Percentiles rank a stretch among this genome's conserved stretches.
phyloP scores from a whole-genome alignment of 2,888 invertebrate species.

The Eremobia ochroleuca region DNA sequence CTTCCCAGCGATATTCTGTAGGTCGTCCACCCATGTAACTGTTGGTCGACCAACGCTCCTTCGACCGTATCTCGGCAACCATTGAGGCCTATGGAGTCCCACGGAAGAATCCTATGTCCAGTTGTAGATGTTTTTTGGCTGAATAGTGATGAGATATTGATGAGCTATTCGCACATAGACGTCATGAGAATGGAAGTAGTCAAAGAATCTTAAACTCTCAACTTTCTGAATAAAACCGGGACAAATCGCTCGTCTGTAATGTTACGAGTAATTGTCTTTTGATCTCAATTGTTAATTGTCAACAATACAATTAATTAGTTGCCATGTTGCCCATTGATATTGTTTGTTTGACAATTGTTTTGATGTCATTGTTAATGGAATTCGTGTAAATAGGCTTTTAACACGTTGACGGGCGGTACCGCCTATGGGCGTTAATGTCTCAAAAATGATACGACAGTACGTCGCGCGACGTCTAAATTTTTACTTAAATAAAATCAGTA shows the following conservation, averaged over 20 bases:
- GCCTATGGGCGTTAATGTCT: too few relatives aligned
- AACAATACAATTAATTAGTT: conserved; percentile 50
- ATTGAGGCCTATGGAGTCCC: too few relatives aligned
- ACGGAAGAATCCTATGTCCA: not conserved
- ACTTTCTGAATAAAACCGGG: not conserved
- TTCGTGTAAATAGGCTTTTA: conserved; percentile 16
- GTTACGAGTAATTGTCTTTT: too few relatives aligned
- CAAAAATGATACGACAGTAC: too few relatives aligned
- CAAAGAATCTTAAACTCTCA: not conserved
- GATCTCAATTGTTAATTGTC: conserved; percentile 50
- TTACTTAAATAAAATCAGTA: too few relatives aligned
- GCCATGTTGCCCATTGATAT: conserved; percentile 35
- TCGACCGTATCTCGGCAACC: too few relatives aligned
- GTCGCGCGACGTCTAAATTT: too few relatives aligned
- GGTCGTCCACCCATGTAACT: too few relatives aligned
- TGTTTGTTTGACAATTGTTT: conserved; percentile 38
- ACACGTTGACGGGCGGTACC: too few relatives aligned
- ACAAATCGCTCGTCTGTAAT: conserved; percentile 1
- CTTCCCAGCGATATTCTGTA: too few relatives aligned
- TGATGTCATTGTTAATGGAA: conserved; percentile 36
- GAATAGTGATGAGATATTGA: not conserved
- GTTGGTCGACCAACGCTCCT: too few relatives aligned
- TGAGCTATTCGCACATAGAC: not conserved
- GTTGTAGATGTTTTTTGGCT: not conserved
- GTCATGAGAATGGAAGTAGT: not conserved